Conservation (phyloP, 2,888 invertebrate species). For the Idaea aversata region DNA sequence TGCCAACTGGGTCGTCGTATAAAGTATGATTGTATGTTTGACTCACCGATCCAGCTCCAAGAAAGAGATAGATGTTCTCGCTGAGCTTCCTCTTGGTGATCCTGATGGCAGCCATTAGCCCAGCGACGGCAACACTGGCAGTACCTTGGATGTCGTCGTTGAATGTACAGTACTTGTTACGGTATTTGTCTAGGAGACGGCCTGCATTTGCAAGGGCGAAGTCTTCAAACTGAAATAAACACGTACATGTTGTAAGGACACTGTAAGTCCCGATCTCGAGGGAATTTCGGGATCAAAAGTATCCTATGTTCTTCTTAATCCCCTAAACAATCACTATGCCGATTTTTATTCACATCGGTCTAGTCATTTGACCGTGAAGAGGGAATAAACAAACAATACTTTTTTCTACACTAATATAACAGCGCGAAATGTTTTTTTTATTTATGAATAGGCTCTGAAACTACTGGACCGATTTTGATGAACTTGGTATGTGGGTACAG, state of each 20-base stretch:
- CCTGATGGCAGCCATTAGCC: constrained; percentile 88
- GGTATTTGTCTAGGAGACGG: constrained; percentile 93
- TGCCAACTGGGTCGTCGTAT: no score
- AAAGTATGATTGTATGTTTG: no score
- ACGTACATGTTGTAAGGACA: not conserved
- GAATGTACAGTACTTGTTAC: constrained; percentile 96
- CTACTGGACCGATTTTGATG: no score
- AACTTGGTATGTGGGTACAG: no score
- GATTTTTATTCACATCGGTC: no score
- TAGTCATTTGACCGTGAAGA: no score
- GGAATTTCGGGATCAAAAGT: not conserved
- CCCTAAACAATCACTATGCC: no score
- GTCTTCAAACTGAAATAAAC: constrained; percentile 90
- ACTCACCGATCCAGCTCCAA: constrained; percentile 90
- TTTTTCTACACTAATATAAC: no score
- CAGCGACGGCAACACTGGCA: constrained; percentile 97
- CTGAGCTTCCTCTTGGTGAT: constrained; percentile 90
- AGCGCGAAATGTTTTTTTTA: no score
- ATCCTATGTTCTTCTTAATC: no score
- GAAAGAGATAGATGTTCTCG: constrained; percentile 94
- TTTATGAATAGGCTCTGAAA: no score
- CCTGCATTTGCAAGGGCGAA: constrained; percentile 99
- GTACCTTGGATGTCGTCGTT: constrained; percentile 99
- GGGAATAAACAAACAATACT: no score
- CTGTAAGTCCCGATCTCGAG: not conserved